Percentiles rank a stretch among this genome's conserved stretches.
These are phyloP conservation scores for Pseudobourletiella spinata DNA, from an alignment of 1,140 invertebrate genomes.

Conservation along the genomic window DNA sequence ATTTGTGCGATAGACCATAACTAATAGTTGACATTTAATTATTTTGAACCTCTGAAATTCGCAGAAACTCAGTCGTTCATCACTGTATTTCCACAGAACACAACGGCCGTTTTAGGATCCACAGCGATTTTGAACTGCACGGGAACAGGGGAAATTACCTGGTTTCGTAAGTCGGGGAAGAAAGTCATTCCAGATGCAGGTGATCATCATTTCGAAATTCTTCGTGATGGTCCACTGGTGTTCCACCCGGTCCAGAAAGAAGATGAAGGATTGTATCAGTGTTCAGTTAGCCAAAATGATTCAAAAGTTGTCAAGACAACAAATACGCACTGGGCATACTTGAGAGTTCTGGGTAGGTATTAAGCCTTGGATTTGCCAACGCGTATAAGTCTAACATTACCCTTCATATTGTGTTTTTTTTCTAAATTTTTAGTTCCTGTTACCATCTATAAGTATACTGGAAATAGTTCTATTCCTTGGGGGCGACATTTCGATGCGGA, in stretches of 20 bases:
- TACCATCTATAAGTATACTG: slow-evolving; percentile 22
- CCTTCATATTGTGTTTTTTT: too few relatives aligned
- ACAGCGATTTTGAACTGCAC: slow-evolving; percentile 26
- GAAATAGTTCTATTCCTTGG: slow-evolving; percentile 29
- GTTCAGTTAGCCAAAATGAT: slow-evolving; percentile 26
- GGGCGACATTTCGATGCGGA: slow-evolving; percentile 32
- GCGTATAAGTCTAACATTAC: too few relatives aligned
- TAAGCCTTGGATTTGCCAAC: too few relatives aligned
- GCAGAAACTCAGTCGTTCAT: background rate
- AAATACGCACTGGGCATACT: slow-evolving; percentile 31
- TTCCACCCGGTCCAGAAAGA: slow-evolving; percentile 24
- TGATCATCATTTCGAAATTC: slow-evolving; percentile 20
- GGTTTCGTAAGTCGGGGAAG: slow-evolving; percentile 26
- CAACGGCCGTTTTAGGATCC: slow-evolving; percentile 15
- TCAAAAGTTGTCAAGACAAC: slow-evolving; percentile 10
- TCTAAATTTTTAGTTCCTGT: slow-evolving; percentile 29
- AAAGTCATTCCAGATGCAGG: slow-evolving; percentile 16
- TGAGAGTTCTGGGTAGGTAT: slow-evolving; percentile 26
- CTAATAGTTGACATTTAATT: too few relatives aligned
- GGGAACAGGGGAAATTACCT: slow-evolving; percentile 1
- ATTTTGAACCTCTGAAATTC: too few relatives aligned
- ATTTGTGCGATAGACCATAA: too few relatives aligned
- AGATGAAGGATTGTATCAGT: slow-evolving; percentile 34
- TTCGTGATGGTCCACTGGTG: slow-evolving; percentile 20
- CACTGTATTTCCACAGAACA: slow-evolving; percentile 21